Evolutionary conservation across 2,113 vertebrate species (phyloP).

Genomic region (Dromiciops gliroides): DNA sequence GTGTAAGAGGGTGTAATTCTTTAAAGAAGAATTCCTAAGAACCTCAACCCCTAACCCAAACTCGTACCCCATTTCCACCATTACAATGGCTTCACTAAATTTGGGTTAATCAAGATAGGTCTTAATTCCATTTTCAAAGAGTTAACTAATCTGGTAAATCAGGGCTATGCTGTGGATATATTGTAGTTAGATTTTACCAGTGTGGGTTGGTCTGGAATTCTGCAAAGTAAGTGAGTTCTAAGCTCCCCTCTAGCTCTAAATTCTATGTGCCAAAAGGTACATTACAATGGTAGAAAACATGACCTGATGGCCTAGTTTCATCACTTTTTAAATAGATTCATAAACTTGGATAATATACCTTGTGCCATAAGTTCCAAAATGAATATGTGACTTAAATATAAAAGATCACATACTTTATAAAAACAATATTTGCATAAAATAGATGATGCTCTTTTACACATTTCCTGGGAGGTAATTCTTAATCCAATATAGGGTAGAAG

Average conservation of each 20-base stretch:
- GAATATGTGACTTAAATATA: neutral
- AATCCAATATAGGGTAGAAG: neutral
- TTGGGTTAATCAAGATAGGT: neutral
- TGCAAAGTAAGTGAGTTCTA: neutral
- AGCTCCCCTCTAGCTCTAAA: neutral
- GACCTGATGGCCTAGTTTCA: neutral
- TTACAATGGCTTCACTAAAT: neutral
- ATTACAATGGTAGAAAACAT: neutral
- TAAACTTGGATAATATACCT: neutral
- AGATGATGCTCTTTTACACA: neutral
- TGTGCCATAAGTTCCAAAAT: neutral
- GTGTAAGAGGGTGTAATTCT: too few relatives aligned
- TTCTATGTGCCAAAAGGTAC: neutral
- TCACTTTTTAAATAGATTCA: neutral
- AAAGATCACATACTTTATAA: neutral
- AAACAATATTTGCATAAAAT: neutral
- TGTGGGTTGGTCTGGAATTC: neutral
- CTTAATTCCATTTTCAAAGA: neutral
- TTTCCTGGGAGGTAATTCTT: neutral
- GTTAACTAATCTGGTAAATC: neutral
- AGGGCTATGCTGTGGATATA: neutral
- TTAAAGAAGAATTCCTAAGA: too few relatives aligned
- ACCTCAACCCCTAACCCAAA: too few relatives aligned
- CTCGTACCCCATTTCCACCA: too few relatives aligned
- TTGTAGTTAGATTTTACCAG: neutral